Evolutionary conservation across 2,888 invertebrate species (phyloP), one percentile per base, ranked within the genome.

Genomic region (Priocnemis perturbator): DNA sequence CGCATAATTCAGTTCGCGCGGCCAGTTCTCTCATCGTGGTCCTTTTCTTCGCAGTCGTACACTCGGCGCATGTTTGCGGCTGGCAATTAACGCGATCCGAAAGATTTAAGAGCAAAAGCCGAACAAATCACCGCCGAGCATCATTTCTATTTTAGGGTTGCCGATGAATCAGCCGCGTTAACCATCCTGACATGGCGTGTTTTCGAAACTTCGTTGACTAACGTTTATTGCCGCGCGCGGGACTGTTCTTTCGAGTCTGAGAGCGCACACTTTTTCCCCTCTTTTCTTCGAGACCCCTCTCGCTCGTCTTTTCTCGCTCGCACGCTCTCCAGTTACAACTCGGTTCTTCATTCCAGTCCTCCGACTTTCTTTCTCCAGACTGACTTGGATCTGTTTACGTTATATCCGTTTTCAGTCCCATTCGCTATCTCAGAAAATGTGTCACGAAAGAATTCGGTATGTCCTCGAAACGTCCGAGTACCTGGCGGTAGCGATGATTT

Each of bases 111-210:
- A 64, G 59, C 73, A 77, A 71, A 74, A 76, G 74, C 62, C 73
- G 70, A 64, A 60, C 74, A 77, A 81, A 83, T 77, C 76, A 76
- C 76, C 68, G 71, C 45, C 74, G 50, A 20, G 77, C 81, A 81
- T 87, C 86, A 85, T 79, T 83, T 84, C 84, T 87, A 87, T 88
- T 88, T 87, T 82, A 77, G 83, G 81, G 79, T 66, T 64, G 44
- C 45, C 73, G 79, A 79, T 85, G 84, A 85, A 82, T 84, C 83
- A 83, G 69, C 61, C 59, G 65, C 60, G 64, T 73, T 37, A 37
- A 37, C 37, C 74, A 72, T 64, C 73, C 64, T 62, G 56, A 64
- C 55, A 70, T 58, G 71, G 65, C 67, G 70, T 74, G 76, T 80
- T 82, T 76, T 70, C 79, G 73, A 76, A 11, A 37, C 37, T 66